Percentiles rank a stretch among this genome's conserved stretches.
Conservation (phyloP, 2,113 vertebrate species). For the Morone chrysops region DNA sequence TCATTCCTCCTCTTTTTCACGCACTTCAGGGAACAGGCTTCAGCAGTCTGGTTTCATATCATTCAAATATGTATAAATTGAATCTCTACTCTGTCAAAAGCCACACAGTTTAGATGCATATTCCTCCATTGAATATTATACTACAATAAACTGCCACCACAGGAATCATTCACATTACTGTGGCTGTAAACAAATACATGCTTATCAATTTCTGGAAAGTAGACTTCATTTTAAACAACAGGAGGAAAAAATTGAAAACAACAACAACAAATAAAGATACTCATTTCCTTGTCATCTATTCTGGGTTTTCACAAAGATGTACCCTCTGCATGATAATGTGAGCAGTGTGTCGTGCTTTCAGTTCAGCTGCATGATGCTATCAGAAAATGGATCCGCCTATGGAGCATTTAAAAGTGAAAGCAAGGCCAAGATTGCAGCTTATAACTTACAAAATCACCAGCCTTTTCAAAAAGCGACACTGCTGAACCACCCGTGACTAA, state of each 20-base stretch:
- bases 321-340: conserved; percentile 62
- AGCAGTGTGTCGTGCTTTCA: conserved; percentile 52
- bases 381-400: conserved; percentile 71
- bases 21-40: conserved; percentile 54
- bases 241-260: background rate
- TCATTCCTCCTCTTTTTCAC: conserved; percentile 61
- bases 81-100: conserved; percentile 32
- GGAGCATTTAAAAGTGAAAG: conserved; percentile 66
- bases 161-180: conserved; percentile 19
- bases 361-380: conserved; percentile 71
- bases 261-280: conserved; percentile 36
- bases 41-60: conserved; percentile 52
- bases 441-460: conserved; percentile 72
- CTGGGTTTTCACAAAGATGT: conserved; percentile 44
- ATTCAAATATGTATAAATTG: conserved; percentile 49
- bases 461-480: conserved; percentile 62
- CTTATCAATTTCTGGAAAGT: conserved; percentile 29
- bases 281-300: conserved; percentile 52
- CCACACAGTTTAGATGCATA: conserved; percentile 29
- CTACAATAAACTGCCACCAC: conserved; percentile 6
- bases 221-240: conserved; percentile 38
- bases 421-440: conserved; percentile 73
- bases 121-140: conserved; percentile 24
- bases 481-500: conserved; percentile 78
- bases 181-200: conserved; percentile 34